Conservation (phyloP, 2,888 invertebrate species). For the Eugnorisma glareosa region DNA sequence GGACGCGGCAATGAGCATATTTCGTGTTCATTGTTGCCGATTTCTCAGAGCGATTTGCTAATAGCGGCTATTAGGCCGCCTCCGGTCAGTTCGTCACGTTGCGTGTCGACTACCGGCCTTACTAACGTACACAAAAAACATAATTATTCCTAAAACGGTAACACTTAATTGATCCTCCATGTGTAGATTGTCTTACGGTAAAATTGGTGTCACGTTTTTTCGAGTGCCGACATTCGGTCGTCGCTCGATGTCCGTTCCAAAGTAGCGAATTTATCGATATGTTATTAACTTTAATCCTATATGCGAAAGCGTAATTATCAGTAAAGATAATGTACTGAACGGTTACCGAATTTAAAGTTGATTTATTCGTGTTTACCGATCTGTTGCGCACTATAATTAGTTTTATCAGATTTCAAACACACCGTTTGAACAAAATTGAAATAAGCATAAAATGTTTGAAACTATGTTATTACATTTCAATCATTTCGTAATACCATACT, state of each 20-base stretch:
- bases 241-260: conserved; percentile 65
- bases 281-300: conserved; percentile 73
- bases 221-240: conserved; percentile 75
- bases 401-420: conserved; percentile 61
- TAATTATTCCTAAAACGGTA: conserved; percentile 89
- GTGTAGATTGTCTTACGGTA: conserved; percentile 82
- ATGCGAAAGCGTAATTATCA: conserved; percentile 69
- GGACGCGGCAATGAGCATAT: conserved; percentile 84
- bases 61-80: conserved; percentile 87
- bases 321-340: conserved; percentile 65
- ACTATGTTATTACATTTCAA: conserved; percentile 67
- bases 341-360: conserved; percentile 58
- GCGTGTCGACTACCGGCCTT: conserved; percentile 85
- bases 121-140: conserved; percentile 80
- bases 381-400: conserved; percentile 63
- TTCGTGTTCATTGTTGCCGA: conserved; percentile 88
- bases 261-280: conserved; percentile 73
- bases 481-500: conserved; percentile 62
- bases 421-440: conserved; percentile 58
- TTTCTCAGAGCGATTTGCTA: conserved; percentile 88
- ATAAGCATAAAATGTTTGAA: conserved; percentile 49
- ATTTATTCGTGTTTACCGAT: conserved; percentile 63
- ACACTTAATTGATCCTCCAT: conserved; percentile 83
- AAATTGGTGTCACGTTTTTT: conserved; percentile 78
- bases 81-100: conserved; percentile 77